Percentiles rank a stretch among this genome's conserved stretches.
Evolutionary conservation across 1,140 invertebrate genomes (phyloP).

Genomic region (Drosophila ogumai): DNA sequence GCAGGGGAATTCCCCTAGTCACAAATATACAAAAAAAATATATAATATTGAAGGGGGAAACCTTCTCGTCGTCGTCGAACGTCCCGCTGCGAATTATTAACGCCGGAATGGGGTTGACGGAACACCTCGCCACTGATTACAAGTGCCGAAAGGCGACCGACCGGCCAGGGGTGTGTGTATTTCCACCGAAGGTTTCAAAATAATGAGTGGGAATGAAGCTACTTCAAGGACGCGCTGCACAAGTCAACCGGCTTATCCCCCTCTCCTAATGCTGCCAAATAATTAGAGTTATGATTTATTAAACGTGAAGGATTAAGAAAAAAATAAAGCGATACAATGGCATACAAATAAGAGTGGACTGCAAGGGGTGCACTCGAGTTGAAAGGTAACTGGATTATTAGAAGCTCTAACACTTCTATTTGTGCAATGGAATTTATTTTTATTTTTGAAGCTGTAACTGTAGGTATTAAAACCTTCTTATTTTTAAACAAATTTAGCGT

Average conservation of each 20-base stretch:
- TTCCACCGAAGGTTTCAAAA: slow-evolving; percentile 2
- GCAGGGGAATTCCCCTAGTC: slow-evolving; percentile 30
- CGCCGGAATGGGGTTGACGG: slow-evolving; percentile 36
- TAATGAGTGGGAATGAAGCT: slow-evolving; percentile 30
- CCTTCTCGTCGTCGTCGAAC: slow-evolving; percentile 12
- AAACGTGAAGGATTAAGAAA: background rate
- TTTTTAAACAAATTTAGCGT: too few relatives aligned
- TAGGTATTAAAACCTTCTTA: background rate
- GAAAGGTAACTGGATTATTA: background rate
- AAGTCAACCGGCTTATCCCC: slow-evolving; percentile 11
- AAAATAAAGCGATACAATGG: background rate
- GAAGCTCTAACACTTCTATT: too few relatives aligned
- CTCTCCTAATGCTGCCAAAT: slow-evolving; percentile 15
- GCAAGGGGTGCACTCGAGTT: background rate
- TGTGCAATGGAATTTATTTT: background rate
- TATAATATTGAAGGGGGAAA: slow-evolving; percentile 39
- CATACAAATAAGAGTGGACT: background rate
- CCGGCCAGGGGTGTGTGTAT: slow-evolving; percentile 8
- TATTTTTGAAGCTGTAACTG: background rate
- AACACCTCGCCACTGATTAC: slow-evolving; percentile 57
- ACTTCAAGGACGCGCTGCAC: slow-evolving; percentile 19
- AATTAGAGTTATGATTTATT: slow-evolving; percentile 16
- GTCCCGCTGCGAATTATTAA: slow-evolving; percentile 61
- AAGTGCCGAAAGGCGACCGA: slow-evolving; percentile 39
- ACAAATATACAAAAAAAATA: slow-evolving; percentile 3